A percentile compares a stretch with the other conserved stretches of the same genome.
phyloP scores from a whole-genome alignment of 1,140 invertebrate species.

The Rhynchophorus ferrugineus region DNA sequence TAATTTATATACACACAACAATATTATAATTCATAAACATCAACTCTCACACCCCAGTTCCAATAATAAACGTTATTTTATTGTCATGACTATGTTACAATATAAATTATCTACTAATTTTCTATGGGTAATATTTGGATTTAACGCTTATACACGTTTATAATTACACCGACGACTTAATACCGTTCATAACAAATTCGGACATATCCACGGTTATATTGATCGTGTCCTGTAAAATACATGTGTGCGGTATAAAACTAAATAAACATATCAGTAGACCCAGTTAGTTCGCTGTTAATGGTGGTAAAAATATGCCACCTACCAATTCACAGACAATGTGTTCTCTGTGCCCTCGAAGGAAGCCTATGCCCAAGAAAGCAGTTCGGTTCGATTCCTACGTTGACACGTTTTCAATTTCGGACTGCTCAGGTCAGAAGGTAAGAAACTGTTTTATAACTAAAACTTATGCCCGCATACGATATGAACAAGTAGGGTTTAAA shows the following conservation, averaged over 20 bases:
- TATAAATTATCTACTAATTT: too few relatives aligned
- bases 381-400: constrained; percentile 55
- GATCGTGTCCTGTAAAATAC: not conserved
- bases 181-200: not conserved
- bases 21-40: too few relatives aligned
- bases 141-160: too few relatives aligned
- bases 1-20: too few relatives aligned
- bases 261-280: too few relatives aligned
- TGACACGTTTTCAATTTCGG: constrained; percentile 54
- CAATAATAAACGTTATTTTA: too few relatives aligned
- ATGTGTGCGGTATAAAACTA: not conserved
- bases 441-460: constrained; percentile 25
- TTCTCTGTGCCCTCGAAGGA: constrained; percentile 51
- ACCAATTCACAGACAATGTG: constrained; percentile 44
- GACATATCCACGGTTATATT: not conserved
- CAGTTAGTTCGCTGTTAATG: too few relatives aligned
- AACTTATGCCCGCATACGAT: not conserved
- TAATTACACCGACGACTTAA: not conserved
- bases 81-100: too few relatives aligned
- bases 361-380: constrained; percentile 48
- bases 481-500: too few relatives aligned
- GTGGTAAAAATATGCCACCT: constrained; percentile 28
- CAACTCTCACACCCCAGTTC: too few relatives aligned
- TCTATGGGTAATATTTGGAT: too few relatives aligned
- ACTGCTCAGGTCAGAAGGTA: constrained; percentile 48